These are phyloP conservation scores for Bombus superbus DNA, from an alignment of 1,140 invertebrate species.

Conservation along the genomic window DNA sequence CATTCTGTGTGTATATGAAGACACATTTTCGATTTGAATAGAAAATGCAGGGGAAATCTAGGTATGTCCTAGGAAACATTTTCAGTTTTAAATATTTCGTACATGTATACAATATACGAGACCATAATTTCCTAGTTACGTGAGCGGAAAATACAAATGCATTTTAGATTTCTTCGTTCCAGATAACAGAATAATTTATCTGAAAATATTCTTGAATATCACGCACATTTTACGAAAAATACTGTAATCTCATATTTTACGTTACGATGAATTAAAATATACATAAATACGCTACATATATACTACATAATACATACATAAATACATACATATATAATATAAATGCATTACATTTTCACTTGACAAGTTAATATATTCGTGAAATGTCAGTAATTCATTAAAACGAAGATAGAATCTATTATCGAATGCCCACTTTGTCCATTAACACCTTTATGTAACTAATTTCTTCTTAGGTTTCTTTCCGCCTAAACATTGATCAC, in stretches of 20 bases:
- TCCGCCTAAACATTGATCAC: not conserved
- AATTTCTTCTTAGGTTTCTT: not conserved
- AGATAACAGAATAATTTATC: conserved; percentile 3
- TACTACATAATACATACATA: no score
- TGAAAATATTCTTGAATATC: not conserved
- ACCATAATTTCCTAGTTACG: not conserved
- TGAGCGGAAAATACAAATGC: conserved; percentile 4
- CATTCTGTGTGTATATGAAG: no score
- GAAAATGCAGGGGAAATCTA: not conserved
- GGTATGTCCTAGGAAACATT: not conserved
- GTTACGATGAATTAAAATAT: not conserved
- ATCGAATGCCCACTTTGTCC: not conserved
- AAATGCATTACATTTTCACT: not conserved
- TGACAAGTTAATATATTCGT: not conserved
- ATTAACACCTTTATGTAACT: not conserved
- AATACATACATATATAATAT: no score
- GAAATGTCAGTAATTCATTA: not conserved
- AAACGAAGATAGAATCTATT: not conserved
- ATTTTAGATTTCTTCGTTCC: not conserved
- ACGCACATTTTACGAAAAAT: not conserved
- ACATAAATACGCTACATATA: no score
- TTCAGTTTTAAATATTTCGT: not conserved
- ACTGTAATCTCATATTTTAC: not conserved
- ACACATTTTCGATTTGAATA: no score
- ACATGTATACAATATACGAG: not conserved